Conservation (phyloP, 2,888 invertebrate genomes). For the Pasiphila rectangulata region DNA sequence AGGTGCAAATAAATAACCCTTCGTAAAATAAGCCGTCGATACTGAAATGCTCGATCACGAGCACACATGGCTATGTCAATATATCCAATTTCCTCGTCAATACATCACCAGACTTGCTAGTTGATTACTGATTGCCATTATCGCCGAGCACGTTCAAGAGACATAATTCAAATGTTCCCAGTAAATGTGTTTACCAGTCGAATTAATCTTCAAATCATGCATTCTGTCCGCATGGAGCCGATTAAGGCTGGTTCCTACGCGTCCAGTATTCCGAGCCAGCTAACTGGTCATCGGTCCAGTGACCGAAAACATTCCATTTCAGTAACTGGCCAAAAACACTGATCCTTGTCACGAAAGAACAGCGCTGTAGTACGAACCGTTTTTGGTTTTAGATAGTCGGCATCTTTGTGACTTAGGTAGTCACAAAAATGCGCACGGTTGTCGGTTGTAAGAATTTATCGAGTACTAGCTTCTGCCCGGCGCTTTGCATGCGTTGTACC, state of each 20-base stretch:
- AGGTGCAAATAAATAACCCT: background rate
- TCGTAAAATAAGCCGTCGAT: background rate
- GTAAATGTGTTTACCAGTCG: slow-evolving; percentile 2
- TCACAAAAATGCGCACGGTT: no score
- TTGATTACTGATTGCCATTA: slow-evolving; percentile 11
- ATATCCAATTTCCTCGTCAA: slow-evolving; percentile 16
- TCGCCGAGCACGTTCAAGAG: slow-evolving; percentile 19
- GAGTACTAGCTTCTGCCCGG: no score
- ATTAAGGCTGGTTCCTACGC: slow-evolving; percentile 12
- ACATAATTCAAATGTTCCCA: slow-evolving; percentile 11
- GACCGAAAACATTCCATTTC: background rate
- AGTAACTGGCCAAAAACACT: no score
- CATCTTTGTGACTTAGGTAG: no score
- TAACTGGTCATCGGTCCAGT: background rate
- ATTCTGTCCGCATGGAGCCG: slow-evolving; percentile 16
- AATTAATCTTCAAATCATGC: slow-evolving; percentile 17
- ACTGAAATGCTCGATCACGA: background rate
- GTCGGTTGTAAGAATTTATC: no score
- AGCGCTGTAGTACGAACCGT: no score
- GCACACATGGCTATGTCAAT: slow-evolving; percentile 10
- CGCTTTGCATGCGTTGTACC: no score
- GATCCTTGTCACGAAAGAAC: no score
- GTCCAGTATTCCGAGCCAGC: background rate
- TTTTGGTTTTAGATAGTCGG: no score
- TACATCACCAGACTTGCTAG: slow-evolving; percentile 3